Evolutionary conservation across 2,797 vertebrate species (phyloP).

Genomic region (Lagocephalus sceleratus): DNA sequence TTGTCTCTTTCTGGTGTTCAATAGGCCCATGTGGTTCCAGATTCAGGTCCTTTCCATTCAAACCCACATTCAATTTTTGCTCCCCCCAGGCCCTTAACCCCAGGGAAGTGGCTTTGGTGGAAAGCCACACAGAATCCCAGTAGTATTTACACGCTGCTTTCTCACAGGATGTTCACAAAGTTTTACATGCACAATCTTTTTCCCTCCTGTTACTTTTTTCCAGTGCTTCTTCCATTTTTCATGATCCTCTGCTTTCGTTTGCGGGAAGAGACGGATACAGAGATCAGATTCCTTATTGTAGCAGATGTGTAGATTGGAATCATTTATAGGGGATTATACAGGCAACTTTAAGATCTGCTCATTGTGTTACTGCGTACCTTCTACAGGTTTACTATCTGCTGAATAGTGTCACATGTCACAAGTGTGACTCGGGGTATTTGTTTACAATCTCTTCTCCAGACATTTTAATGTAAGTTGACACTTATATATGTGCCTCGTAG

Average conservation of each 20-base stretch:
- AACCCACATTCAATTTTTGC: slow-evolving; percentile 52
- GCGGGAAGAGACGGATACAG: slow-evolving; percentile 32
- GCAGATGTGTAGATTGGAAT: slow-evolving; percentile 41
- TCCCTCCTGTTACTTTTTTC: slow-evolving; percentile 28
- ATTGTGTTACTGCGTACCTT: slow-evolving; percentile 39
- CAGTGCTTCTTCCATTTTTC: slow-evolving; percentile 23
- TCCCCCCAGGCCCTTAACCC: slow-evolving; percentile 52
- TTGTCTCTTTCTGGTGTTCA: slow-evolving; percentile 20
- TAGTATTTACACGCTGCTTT: slow-evolving; percentile 72
- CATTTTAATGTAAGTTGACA: slow-evolving; percentile 55
- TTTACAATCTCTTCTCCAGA: slow-evolving; percentile 61
- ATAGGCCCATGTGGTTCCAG: slow-evolving; percentile 39
- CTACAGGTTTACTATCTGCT: slow-evolving; percentile 36
- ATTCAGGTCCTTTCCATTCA: slow-evolving; percentile 43
- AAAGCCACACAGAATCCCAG: slow-evolving; percentile 75
- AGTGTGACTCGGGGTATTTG: slow-evolving; percentile 39
- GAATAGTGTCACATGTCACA: slow-evolving; percentile 39
- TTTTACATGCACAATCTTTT: slow-evolving; percentile 50
- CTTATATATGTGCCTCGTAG: slow-evolving; percentile 34
- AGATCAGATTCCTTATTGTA: slow-evolving; percentile 44
- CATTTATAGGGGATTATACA: slow-evolving; percentile 25
- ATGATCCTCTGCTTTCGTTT: slow-evolving; percentile 25
- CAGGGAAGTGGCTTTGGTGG: slow-evolving; percentile 71
- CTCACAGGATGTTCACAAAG: slow-evolving; percentile 68
- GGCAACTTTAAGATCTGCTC: slow-evolving; percentile 41